Base-by-base conservation (phyloP, 2,888 invertebrate genomes). In the Apeira syringaria region DNA sequence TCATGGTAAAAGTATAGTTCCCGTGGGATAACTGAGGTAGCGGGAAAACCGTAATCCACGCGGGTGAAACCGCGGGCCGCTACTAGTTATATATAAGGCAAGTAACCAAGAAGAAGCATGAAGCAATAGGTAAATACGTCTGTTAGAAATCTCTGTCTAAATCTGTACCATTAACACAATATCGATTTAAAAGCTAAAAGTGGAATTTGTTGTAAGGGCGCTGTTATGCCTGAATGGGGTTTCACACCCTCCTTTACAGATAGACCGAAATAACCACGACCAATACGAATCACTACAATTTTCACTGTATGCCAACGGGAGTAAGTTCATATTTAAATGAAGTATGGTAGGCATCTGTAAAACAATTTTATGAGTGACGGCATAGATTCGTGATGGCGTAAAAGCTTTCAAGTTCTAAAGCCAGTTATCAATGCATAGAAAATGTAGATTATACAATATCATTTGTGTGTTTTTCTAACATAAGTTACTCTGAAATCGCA, bases 171-270 rank as follows among this genome's bases (percentile, higher is more conserved):
- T 10, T 32, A 20, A n/a, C 7, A 13, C 7, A 53, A 57, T 52
- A 66, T 63, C 49, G 48, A 63, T 56, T 52, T 38, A 34, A 58
- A 57, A 66, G 56, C 63, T 64, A 59, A 64, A 64, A 64, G 27
- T 61, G 51, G 63, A 60, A 45, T 62, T 60, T 46, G 53, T 62
- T 52, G 68, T 70, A 69, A 59, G 66, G 71, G 67, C 42, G 48
- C 59, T 65, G 61, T 70, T 68, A 63, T 65, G 65, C 68, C 64
- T 68, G 62, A 74, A 64, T 65, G 68, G 72, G 69, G 69, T 64
- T 75, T 74, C 60, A 53, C 74, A 68, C 71, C 69, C 65, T 58
- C 64, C 43, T 46, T 51, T 56, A 57, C 58, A 59, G 59, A 65
- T 61, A 56, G 60, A 69, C 68, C 62, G 49, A 74, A 74, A 74